These are phyloP conservation scores for Phalera bucephala DNA, from an alignment of 2,888 invertebrate species.

Conservation along the genomic window DNA sequence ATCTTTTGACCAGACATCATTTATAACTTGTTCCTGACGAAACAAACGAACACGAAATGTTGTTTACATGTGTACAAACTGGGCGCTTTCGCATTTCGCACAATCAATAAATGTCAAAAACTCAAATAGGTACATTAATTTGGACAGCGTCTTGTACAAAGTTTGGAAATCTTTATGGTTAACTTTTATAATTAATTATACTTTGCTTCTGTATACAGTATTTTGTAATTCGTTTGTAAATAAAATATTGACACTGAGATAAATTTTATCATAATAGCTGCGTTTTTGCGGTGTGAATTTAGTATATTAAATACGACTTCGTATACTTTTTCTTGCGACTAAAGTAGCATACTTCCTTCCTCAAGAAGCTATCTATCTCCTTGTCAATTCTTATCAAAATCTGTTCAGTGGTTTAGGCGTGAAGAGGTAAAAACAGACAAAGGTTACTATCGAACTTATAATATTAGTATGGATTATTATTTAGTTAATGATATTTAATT, in stretches of 20 bases:
- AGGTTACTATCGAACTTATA: not conserved
- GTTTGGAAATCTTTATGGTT: conserved; percentile 18
- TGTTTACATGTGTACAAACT: conserved; percentile 7
- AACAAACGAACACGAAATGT: conserved; percentile 12
- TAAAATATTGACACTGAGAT: no score
- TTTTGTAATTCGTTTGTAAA: no score
- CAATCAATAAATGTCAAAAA: conserved; percentile 31
- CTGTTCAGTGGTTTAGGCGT: no score
- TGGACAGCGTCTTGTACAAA: conserved; percentile 18
- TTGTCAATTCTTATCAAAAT: no score
- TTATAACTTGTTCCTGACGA: conserved; percentile 3
- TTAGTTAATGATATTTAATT: not conserved
- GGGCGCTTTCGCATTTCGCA: conserved; percentile 8
- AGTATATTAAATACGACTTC: no score
- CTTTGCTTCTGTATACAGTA: conserved; percentile 16
- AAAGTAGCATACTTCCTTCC: no score
- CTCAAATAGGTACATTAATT: conserved; percentile 22
- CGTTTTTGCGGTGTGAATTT: no score
- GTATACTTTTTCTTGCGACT: no score
- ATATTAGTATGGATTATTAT: not conserved
- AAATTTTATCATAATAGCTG: no score
- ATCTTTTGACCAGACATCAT: conserved; percentile 10
- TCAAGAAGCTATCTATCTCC: no score
- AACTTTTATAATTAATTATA: conserved; percentile 29
- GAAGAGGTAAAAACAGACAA: no score